A percentile compares a stretch with the other conserved stretches of the same genome.
phyloP scores from a whole-genome alignment of 2,797 vertebrate species.

The Melanogrammus aeglefinus region DNA sequence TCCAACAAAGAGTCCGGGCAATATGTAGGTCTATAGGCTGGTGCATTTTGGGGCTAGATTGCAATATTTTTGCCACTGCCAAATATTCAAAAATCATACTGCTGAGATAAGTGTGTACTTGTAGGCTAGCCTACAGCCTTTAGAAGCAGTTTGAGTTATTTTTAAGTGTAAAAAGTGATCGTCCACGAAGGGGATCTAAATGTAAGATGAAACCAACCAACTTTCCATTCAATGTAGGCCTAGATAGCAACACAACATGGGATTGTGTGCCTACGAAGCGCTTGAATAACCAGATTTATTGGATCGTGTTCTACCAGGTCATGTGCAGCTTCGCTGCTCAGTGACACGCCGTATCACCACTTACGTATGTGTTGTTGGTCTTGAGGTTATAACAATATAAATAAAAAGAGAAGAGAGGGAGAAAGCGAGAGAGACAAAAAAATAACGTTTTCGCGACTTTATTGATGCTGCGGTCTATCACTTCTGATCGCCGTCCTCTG shows the following conservation, averaged over 20 bases:
- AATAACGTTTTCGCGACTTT: neutral
- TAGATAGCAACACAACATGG: neutral
- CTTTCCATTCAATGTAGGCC: neutral
- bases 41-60: neutral
- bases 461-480: neutral
- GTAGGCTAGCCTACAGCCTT: neutral
- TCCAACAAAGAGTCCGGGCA: neutral
- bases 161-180: neutral
- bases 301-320: neutral
- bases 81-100: neutral
- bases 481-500: too few relatives aligned
- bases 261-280: neutral
- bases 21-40: neutral
- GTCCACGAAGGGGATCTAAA: neutral
- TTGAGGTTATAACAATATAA: neutral
- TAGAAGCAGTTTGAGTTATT: neutral
- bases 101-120: neutral
- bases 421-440: neutral
- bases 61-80: neutral
- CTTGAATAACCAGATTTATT: neutral
- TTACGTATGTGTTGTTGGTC: neutral
- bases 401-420: neutral
- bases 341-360: neutral
- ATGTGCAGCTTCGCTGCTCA: neutral
- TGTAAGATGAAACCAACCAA: neutral